A percentile compares a stretch with the other conserved stretches of the same genome.
Evolutionary conservation across 53 echinoderm and acorn worm genomes (phyloP).

Genomic region (Temnopleurus reevesii): DNA sequence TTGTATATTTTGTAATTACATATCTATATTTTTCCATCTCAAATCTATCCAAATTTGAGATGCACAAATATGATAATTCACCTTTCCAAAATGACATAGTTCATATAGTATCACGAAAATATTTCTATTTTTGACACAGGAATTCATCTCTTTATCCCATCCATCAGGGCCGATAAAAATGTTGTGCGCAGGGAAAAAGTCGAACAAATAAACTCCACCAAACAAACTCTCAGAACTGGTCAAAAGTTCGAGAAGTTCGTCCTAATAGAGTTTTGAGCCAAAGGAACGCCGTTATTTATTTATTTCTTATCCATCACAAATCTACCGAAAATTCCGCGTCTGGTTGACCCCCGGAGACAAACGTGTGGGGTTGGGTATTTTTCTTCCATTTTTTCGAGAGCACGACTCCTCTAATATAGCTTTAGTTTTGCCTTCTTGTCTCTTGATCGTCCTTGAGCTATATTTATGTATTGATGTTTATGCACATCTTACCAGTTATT

Average conservation of each 20-base stretch:
- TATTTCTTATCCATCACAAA: constrained; percentile 9
- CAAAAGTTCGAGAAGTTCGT: neutral
- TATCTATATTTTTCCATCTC: no score
- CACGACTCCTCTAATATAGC: neutral
- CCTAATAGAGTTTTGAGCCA: neutral
- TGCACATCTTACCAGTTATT: no score
- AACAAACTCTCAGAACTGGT: neutral
- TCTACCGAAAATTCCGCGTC: neutral
- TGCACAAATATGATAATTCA: no score
- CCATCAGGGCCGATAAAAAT: neutral
- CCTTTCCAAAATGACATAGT: no score
- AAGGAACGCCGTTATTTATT: constrained; percentile 23
- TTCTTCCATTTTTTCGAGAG: neutral
- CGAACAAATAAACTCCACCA: no score
- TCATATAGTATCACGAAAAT: no score
- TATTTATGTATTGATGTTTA: no score
- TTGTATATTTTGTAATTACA: no score
- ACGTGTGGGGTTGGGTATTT: constrained; percentile 4
- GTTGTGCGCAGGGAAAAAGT: neutral
- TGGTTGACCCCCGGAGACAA: neutral
- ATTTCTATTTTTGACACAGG: neutral
- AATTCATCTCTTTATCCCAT: neutral
- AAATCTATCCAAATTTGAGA: no score
- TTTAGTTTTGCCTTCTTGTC: no score
- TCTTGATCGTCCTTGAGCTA: no score